Evolutionary conservation across 37 sponge, comb jelly and placozoan species (phyloP).

Genomic region (Cliona cf. orientalis): DNA sequence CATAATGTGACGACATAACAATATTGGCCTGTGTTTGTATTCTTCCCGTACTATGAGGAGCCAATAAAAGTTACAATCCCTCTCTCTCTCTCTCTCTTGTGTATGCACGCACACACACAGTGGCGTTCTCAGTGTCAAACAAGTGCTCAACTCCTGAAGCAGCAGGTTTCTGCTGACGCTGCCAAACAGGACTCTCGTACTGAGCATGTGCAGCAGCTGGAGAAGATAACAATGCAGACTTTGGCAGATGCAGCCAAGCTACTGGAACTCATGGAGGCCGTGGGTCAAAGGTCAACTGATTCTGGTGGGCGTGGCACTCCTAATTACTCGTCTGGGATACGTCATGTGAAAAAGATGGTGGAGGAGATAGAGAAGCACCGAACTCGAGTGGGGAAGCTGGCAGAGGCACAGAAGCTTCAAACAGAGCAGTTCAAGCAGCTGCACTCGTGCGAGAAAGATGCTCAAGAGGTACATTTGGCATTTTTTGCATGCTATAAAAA

Average conservation of each 20-base stretch:
- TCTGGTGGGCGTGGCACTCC: neutral
- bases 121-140: conserved; percentile 31
- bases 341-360: conserved; percentile 29
- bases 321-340: conserved; percentile 21
- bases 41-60: neutral
- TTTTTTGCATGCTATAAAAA: too few relatives aligned
- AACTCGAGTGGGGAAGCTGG: conserved; percentile 51
- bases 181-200: conserved; percentile 18
- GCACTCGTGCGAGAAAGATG: conserved; percentile 72
- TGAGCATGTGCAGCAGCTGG: conserved; percentile 23
- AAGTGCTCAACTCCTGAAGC: conserved; percentile 1
- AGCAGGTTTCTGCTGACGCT: conserved; percentile 11
- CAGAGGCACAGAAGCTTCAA: conserved; percentile 48
- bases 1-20: too few relatives aligned
- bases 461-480: conserved; percentile 40
- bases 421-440: conserved; percentile 69
- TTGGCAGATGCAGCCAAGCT: conserved; percentile 12
- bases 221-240: conserved; percentile 1
- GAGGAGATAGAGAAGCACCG: conserved; percentile 43
- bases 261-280: conserved; percentile 15
- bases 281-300: neutral
- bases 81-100: conserved; percentile 1
- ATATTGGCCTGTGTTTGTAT: too few relatives aligned
- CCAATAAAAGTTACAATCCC: neutral
- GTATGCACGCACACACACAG: neutral